Conservation (phyloP, 2,888 invertebrate genomes). For the Phortica magna region DNA sequence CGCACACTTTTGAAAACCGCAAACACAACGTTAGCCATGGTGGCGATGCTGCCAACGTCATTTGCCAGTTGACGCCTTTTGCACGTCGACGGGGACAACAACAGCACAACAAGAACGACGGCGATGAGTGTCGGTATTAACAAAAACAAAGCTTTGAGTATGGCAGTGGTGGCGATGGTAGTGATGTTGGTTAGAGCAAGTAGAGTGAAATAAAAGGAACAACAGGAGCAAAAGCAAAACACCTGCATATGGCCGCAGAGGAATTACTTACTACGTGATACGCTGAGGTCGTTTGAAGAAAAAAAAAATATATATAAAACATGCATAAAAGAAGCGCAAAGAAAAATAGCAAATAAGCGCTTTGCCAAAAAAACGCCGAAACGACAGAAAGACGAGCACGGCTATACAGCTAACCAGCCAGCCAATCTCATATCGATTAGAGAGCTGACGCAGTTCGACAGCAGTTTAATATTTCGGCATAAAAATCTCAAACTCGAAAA, state of each 20-base stretch:
- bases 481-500: too few species aligned
- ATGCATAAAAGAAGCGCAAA: conserved; percentile 5
- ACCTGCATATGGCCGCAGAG: conserved; percentile 58
- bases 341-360: not conserved
- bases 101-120: not conserved
- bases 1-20: conserved; percentile 46
- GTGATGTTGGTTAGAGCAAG: not conserved
- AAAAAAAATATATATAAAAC: not conserved
- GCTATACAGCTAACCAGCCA: too few species aligned
- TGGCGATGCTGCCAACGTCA: conserved; percentile 56
- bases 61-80: conserved; percentile 19
- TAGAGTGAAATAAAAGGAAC: not conserved
- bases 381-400: not conserved
- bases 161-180: not conserved
- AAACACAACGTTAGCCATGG: conserved; percentile 44
- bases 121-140: not conserved
- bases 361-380: not conserved
- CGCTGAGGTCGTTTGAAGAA: conserved; percentile 47
- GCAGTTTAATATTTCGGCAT: not conserved
- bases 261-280: conserved; percentile 71
- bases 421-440: not conserved
- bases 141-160: not conserved
- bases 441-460: not conserved
- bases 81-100: not conserved
- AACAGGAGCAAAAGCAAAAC: conserved; percentile 27